Base-by-base conservation (phyloP, 2,113 vertebrate genomes). In the Proteles cristata region DNA sequence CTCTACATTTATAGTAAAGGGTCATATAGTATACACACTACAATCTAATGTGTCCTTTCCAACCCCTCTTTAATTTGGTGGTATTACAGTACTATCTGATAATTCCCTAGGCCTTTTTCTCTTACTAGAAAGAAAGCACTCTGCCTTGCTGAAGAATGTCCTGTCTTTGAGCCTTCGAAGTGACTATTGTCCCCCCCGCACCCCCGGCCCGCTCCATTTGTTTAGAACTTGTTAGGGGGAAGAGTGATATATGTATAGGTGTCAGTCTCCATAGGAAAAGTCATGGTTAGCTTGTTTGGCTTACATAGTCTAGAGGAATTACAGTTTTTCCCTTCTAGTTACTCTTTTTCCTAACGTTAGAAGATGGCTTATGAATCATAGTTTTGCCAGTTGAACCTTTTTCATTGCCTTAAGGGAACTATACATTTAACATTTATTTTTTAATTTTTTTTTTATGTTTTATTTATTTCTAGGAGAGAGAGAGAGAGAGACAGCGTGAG, bases 401-500 rank as follows among this genome's bases (percentile, higher is more conserved):
- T 45, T 95, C 66, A 81, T 74, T 81, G 21, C n/a, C 55, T 95
- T 92, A 65, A 95, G 87, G 43, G 11, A 26, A 74, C 6, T 74
- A 74, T 11, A 43, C 35, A 26, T n/a, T 92, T 73, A 85, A 71
- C 39, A 43, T 91, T 92, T 92, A n/a, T n/a, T n/a, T n/a, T n/a
- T n/a, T n/a, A n/a, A n/a, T n/a, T n/a, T n/a, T n/a, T 50, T 14
- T 50, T 50, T 50, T 15, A 50, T 12, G 14, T 50, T 3, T 11
- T 50, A 50, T 50, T 50, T 12, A 5, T 50, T 50, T 50, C 2
- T 50, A 50, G 14, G 50, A 50, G 45, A 48, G 45, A 48, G 45
- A 48, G 45, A 50, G 12, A 50, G 48, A 10, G 10, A 50, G 48
- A 50, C 48, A 39, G 39, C 48, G 12, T 50, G 12, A 50, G 48